These are phyloP conservation scores for Yoshiicerus persimilis DNA, from an alignment of 1,140 invertebrate species.

Conservation along the genomic window DNA sequence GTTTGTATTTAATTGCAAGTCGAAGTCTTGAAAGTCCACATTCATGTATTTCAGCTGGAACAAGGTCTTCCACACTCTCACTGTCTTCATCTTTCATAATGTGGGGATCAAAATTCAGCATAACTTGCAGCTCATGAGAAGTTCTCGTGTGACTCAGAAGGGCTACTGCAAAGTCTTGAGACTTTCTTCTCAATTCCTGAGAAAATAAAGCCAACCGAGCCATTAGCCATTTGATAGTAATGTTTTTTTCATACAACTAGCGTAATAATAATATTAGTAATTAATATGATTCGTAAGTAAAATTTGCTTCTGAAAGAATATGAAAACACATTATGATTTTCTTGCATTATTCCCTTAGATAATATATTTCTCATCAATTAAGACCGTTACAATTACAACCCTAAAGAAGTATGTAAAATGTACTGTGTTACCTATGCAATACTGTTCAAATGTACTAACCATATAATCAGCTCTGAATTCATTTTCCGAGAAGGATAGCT, in stretches of 20 bases:
- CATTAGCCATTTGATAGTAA: no score
- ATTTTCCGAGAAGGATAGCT: slow-evolving; percentile 74
- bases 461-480: slow-evolving; percentile 78
- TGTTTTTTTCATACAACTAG: no score
- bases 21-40: slow-evolving; percentile 70
- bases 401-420: neutral
- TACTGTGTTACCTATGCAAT: neutral
- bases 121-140: slow-evolving; percentile 86
- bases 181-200: slow-evolving; percentile 75
- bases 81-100: slow-evolving; percentile 66
- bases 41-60: slow-evolving; percentile 15
- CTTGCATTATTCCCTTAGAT: no score
- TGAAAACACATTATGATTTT: no score
- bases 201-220: neutral
- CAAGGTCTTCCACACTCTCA: slow-evolving; percentile 63
- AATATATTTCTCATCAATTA: no score
- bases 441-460: slow-evolving; percentile 46
- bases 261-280: no score
- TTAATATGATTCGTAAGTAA: no score
- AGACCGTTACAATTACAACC: neutral
- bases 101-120: slow-evolving; percentile 81
- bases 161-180: slow-evolving; percentile 88
- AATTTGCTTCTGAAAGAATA: no score
- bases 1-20: slow-evolving; percentile 86
- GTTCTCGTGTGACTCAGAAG: slow-evolving; percentile 84